Base-by-base conservation (phyloP, 2,113 vertebrate genomes). In the Dermatemys mawii region DNA sequence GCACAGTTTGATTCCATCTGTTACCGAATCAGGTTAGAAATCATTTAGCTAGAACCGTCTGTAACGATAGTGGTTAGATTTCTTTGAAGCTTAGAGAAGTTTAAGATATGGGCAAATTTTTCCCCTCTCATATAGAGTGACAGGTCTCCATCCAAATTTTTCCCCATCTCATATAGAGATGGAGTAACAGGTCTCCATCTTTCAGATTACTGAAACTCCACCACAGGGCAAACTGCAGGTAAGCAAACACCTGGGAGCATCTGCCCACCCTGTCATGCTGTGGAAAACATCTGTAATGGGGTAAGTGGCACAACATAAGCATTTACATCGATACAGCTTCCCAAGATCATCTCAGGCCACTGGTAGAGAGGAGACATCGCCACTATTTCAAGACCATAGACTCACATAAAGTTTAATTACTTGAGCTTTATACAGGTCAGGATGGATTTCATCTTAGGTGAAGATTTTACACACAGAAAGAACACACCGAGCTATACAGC, bases 401-500 rank as follows among this genome's bases (percentile, higher is more conserved):
- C 79, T 19, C 80, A 22, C 91, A 93, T 90, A 0, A 0, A 63
- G 78, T 91, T 94, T 89, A 53, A 93, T 93, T 87, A 97, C 95
- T 90, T n/a, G 73, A 83, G 60, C 11, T 87, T 92, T 92, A 8
- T 0, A 87, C 35, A 13, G 54, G 8, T 6, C 57, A 84, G 35
- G 29, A 46, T 88, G 73, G 81, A 83, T 87, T 48, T 85, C 1
- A 1, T 70, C 87, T 41, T 57, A 84, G 73, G 84, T 78, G 93
- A 80, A 92, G 88, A 95, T 48, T 84, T 91, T 85, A 89, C 38
- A 89, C 84, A 86, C 92, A 96, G 76, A 17, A 67, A n/a, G 35
- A n/a, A n/a, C 32, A 35, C 17, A 35, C 29, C 3, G 7, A 63
- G 60, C 48, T 88, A 94, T 93, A 88, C 60, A 70, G 16, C 78